Base-by-base conservation (phyloP, 2,888 invertebrate species). In the Philaethria dido region DNA sequence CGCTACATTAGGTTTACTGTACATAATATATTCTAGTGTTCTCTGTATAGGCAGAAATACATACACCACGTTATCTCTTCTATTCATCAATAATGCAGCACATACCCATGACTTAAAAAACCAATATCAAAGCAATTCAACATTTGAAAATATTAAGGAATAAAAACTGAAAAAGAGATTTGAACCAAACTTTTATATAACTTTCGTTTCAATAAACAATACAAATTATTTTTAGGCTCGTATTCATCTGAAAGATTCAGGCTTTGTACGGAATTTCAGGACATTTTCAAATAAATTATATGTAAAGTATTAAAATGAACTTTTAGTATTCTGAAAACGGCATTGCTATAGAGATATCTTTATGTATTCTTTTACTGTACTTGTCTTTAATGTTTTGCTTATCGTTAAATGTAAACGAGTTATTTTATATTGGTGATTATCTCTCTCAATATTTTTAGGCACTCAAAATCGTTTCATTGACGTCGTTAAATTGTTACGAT, bases 361-460 rank as follows among this genome's bases (percentile, higher is more conserved):
- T 29, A 8, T 29, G 16, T 2, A 33, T 52, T 16, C 5, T 52
- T 33, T 29, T 33, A 52, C 16, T 11, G 29, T 52, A 29, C 52
- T 52, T 52, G 13, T 29, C 29, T 16, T 33, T 33, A 16, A 52
- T 52, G 2, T 29, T 25, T 11, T 52, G 39, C 39, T 14, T 39
- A 44, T 55, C 16, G 36, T 44, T 39, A 48, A 68, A 57, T 66
- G 59, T 70, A 45, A 70, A 59, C 59, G 55, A 68, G 48, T 67
- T 69, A 39, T 66, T 72, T 74, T 73, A 73, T 76, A 74, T 71
- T 69, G 68, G 68, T 73, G 69, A 75, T 75, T 71, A 74, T 75
- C 72, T 69, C 61, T 64, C 64, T 48, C 54, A 62, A 70, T 71
- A 73, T 73, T 71, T 74, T 72, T 66, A 68, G 69, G 64, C 67